A percentile compares a stretch with the other conserved stretches of the same genome.
Conservation (phyloP, 2,888 invertebrate genomes). For the Liodrosophila aerea region DNA sequence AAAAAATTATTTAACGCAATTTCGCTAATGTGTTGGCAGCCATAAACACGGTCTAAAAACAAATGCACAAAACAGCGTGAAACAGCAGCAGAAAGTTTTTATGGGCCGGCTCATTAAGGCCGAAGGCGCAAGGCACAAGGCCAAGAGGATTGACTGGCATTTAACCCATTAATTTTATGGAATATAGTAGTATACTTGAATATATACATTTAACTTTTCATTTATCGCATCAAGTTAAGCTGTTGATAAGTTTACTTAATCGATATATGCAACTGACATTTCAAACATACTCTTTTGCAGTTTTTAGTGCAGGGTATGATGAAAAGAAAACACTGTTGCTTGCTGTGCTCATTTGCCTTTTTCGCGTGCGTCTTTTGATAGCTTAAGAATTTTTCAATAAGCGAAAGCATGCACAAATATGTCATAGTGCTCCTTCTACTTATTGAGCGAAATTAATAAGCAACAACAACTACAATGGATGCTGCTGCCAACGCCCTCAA, state of each 20-base stretch:
- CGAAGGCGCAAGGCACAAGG: background rate
- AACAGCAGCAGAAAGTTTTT: background rate
- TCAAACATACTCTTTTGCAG: no score
- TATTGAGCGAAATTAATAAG: slow-evolving; percentile 56
- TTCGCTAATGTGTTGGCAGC: slow-evolving; percentile 63
- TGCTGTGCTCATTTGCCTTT: slow-evolving; percentile 14
- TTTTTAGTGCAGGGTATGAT: no score
- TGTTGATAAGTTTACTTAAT: slow-evolving; percentile 8
- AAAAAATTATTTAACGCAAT: slow-evolving; percentile 68
- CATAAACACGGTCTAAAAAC: slow-evolving; percentile 33
- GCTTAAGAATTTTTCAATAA: slow-evolving; percentile 69
- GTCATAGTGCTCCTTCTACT: slow-evolving; percentile 18
- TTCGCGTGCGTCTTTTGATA: slow-evolving; percentile 16
- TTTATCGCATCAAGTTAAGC: slow-evolving; percentile 4
- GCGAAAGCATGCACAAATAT: slow-evolving; percentile 57
- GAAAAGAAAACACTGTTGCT: slow-evolving; percentile 14
- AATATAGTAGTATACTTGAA: background rate
- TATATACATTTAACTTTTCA: background rate
- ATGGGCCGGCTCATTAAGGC: background rate
- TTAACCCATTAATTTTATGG: slow-evolving; percentile 9
- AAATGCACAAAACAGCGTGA: background rate
- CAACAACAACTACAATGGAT: slow-evolving; percentile 14
- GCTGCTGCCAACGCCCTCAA: slow-evolving; percentile 9
- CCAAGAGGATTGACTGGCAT: slow-evolving; percentile 6
- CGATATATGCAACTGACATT: no score